Conservation (phyloP, 2,113 vertebrate genomes). For the Phylloscopus whistleri region DNA sequence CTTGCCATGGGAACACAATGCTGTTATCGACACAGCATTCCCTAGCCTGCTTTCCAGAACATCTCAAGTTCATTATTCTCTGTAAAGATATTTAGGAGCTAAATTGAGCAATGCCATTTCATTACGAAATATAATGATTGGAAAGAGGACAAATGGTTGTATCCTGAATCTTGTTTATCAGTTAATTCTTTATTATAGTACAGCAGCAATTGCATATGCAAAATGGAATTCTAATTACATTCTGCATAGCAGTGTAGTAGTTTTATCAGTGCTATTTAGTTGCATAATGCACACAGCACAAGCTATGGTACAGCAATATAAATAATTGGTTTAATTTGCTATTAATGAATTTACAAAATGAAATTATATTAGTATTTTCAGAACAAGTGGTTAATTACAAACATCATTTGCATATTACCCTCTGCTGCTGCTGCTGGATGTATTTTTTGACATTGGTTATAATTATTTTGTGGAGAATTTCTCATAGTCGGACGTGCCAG, state of each 20-base stretch:
- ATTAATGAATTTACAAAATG: constrained; percentile 41
- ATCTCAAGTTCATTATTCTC: constrained; percentile 52
- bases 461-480: background rate
- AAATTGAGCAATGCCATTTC: constrained; percentile 66
- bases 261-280: constrained; percentile 58
- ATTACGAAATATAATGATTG: constrained; percentile 59
- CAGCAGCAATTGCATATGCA: constrained; percentile 52
- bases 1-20: constrained; percentile 40
- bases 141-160: constrained; percentile 56
- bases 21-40: constrained; percentile 39
- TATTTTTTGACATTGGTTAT: background rate
- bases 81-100: constrained; percentile 71
- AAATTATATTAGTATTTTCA: constrained; percentile 32
- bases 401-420: constrained; percentile 4
- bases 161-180: constrained; percentile 72
- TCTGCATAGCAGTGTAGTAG: constrained; percentile 50
- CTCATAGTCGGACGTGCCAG: background rate
- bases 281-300: constrained; percentile 26
- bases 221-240: constrained; percentile 69
- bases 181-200: constrained; percentile 69
- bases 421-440: background rate
- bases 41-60: constrained; percentile 49
- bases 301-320: constrained; percentile 58
- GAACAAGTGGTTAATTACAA: constrained; percentile 42
- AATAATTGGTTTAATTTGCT: constrained; percentile 56